A percentile compares a stretch with the other conserved stretches of the same genome.
These are phyloP conservation scores for Trochalopteron elliotii DNA, from an alignment of 2,113 vertebrate genomes.

Conservation along the genomic window DNA sequence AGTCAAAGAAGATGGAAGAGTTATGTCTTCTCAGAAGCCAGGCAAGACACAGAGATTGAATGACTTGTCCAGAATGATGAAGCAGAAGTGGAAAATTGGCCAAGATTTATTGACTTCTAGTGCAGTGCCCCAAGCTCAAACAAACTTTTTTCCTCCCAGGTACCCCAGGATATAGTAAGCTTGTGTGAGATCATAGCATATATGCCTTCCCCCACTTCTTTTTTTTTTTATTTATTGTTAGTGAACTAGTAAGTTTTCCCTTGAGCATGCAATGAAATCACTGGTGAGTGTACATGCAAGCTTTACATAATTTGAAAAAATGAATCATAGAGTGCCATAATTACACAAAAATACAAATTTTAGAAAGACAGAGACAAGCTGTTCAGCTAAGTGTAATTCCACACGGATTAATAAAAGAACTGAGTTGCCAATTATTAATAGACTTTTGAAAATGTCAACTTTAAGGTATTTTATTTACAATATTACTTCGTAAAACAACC, in stretches of 20 bases:
- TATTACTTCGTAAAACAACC: conserved; percentile 30
- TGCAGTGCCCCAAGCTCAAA: neutral
- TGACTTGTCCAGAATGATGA: conserved; percentile 16
- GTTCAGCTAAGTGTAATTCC: neutral
- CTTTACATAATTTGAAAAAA: neutral
- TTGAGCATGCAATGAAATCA: neutral
- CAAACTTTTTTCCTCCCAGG: neutral
- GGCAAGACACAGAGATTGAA: conserved; percentile 1
- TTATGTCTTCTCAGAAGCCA: neutral
- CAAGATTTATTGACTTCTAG: neutral
- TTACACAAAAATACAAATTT: neutral
- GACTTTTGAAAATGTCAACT: conserved; percentile 20
- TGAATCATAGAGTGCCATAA: neutral
- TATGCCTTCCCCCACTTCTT: fast-evolving
- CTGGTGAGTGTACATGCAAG: neutral
- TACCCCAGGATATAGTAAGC: neutral
- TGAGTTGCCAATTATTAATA: conserved; percentile 19
- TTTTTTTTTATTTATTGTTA: neutral
- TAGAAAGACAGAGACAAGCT: neutral
- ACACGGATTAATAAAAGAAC: conserved; percentile 1
- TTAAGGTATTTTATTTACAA: conserved; percentile 54
- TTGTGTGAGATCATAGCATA: neutral
- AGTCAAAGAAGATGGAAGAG: neutral
- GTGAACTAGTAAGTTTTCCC: neutral
- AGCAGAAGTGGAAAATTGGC: neutral